Conservation (phyloP, 2,113 vertebrate species). For the Acrocephalus kingi region DNA sequence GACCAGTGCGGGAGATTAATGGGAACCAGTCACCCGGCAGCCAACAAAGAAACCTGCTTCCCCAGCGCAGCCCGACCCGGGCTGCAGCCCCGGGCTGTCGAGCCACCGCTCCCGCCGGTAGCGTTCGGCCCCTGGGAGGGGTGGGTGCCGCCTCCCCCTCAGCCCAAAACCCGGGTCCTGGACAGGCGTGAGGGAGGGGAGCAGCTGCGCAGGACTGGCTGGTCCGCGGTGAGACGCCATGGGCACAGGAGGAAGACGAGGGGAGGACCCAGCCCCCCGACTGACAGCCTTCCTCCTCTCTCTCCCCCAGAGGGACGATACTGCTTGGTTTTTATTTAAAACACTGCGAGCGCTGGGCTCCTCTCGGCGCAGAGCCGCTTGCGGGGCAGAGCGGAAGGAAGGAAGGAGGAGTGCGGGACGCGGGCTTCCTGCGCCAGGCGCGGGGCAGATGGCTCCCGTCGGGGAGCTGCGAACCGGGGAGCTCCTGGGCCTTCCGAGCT, state of each 20-base stretch:
- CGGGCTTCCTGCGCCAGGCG: constrained; percentile 1
- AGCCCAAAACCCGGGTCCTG: background rate
- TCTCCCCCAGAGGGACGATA: background rate
- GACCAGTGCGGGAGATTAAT: constrained; percentile 68
- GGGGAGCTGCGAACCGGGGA: background rate
- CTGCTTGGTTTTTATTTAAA: background rate
- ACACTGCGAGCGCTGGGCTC: background rate
- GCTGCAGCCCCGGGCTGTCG: background rate
- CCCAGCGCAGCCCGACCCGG: background rate
- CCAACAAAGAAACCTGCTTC: constrained; percentile 55
- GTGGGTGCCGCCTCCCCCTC: background rate
- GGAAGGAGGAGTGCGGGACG: background rate
- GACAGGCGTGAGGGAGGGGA: background rate
- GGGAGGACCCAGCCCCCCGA: background rate
- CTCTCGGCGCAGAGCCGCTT: background rate
- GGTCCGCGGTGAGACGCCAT: background rate
- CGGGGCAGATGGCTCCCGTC: background rate
- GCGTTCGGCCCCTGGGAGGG: background rate
- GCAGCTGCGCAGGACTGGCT: background rate
- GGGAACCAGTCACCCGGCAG: constrained; percentile 58
- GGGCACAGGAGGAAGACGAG: background rate
- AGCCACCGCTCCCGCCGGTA: background rate
- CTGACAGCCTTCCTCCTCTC: background rate
- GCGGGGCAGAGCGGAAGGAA: background rate
- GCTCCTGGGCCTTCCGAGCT: background rate